phyloP scores from a whole-genome alignment of 2,888 invertebrate species.

The Zygothrica quintamaculata region DNA sequence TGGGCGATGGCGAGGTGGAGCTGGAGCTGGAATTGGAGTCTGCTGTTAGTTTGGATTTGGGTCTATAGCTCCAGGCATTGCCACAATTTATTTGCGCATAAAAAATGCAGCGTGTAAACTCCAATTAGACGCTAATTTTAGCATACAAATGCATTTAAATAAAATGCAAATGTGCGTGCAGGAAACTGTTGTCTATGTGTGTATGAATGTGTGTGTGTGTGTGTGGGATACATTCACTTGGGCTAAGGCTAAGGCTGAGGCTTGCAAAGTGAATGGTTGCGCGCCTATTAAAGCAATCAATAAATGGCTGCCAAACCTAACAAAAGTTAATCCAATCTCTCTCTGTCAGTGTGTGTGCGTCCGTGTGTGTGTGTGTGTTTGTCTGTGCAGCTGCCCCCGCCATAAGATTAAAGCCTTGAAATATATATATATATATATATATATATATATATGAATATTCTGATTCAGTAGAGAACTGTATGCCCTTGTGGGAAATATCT shows the following conservation, averaged over 20 bases:
- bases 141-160: conserved; percentile 71
- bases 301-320: conserved; percentile 64
- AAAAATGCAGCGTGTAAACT: conserved; percentile 81
- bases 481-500: neutral
- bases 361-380: conserved; percentile 18
- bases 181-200: conserved; percentile 57
- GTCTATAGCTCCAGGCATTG: conserved; percentile 41
- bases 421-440: too few species aligned
- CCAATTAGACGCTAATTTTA: conserved; percentile 78
- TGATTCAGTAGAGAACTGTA: neutral
- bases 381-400: conserved; percentile 20
- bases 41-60: too few species aligned
- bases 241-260: conserved; percentile 68
- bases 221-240: conserved; percentile 69
- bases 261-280: conserved; percentile 75
- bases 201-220: conserved; percentile 20
- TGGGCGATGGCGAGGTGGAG: neutral
- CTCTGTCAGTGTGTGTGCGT: too few species aligned
- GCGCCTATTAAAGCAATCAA: conserved; percentile 73
- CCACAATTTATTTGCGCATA: conserved; percentile 77
- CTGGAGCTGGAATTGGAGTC: too few species aligned
- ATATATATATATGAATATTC: too few species aligned
- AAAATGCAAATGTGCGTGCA: conserved; percentile 79
- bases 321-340: conserved; percentile 38
- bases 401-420: too few species aligned